Conservation (phyloP, 2,797 vertebrate genomes). For the Valencia hispanica region DNA sequence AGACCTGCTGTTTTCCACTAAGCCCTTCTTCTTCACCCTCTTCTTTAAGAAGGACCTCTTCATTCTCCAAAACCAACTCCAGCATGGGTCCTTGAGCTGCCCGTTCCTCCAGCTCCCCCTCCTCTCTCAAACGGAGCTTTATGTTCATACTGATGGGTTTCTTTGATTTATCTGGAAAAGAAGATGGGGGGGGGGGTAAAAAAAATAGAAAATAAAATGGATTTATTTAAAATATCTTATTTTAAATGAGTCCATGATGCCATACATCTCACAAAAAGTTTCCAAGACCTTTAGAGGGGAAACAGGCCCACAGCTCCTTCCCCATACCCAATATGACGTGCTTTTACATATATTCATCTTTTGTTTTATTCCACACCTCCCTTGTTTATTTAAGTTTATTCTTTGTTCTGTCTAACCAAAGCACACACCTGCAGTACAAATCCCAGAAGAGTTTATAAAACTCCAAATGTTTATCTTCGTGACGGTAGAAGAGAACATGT, state of each 20-base stretch:
- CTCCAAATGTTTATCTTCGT: not conserved
- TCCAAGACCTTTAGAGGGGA: not conserved
- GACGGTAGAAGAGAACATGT: not conserved
- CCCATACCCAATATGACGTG: not conserved
- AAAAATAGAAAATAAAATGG: not conserved
- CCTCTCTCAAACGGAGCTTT: constrained; percentile 78
- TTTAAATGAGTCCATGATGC: not conserved
- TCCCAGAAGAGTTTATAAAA: not conserved
- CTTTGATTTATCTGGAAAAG: constrained; percentile 68
- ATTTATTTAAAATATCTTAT: not conserved
- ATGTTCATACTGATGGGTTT: constrained; percentile 77
- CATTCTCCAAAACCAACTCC: constrained; percentile 77
- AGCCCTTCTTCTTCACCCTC: constrained; percentile 43
- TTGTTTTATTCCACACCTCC: not conserved
- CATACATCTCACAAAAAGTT: not conserved
- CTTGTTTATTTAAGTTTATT: not conserved
- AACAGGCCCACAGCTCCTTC: not conserved
- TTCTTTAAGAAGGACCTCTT: constrained; percentile 45
- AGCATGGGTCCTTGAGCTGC: constrained; percentile 62
- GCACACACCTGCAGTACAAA: not conserved
- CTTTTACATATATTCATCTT: not conserved
- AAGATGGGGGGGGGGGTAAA: not conserved
- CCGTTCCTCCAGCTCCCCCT: constrained; percentile 65
- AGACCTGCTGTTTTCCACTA: constrained; percentile 25
- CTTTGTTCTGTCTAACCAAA: not conserved